Base-by-base conservation (phyloP, 1,140 invertebrate genomes). In the Eufriesea mexicana region DNA sequence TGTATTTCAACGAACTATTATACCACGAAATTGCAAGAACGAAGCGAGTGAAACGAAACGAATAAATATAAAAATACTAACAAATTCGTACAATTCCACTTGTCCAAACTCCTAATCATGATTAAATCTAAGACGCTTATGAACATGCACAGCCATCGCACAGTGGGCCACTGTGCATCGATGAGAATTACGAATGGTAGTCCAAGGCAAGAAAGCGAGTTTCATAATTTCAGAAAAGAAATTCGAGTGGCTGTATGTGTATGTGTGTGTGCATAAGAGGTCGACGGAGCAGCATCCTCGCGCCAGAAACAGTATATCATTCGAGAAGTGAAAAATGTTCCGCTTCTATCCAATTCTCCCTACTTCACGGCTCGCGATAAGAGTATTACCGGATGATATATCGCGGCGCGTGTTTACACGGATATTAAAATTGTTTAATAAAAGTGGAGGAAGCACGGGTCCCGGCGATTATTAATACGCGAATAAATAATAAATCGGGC, bases 341-440 rank as follows among this genome's bases (percentile, higher is more conserved):
- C 79, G 86, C 83, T 61, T 85, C 75, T 82, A 85, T 85, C 86
- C 86, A 88, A 88, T 87, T 85, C 79, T 88, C 86, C 74, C 79
- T 85, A 85, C 86, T 88, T 87, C 83, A 77, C 79, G 76, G 87
- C 75, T 85, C 83, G 83, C 87, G 87, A 87, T 88, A 87, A 82
- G 79, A 87, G 83, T 88, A 88, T 87, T 88, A 87, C 83, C 55
- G 70, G 72, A 77, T 88, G 87, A 88, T 88, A 88, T 88, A 88
- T 88, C 83, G 83, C 35, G 61, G 83, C 83, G 68, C 87, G 74
- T 88, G 86, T 88, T 88, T 88, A 87, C 86, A 81, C 55, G 54
- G 79, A 88, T 88, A 88, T 88, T 88, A 88, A 87, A 88, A 88
- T 88, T 85, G 74, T 87, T 88, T 88, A 85, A 87, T 88, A 88